These are phyloP conservation scores for Pandemis corylana DNA, from an alignment of 2,888 invertebrate species.

Conservation along the genomic window DNA sequence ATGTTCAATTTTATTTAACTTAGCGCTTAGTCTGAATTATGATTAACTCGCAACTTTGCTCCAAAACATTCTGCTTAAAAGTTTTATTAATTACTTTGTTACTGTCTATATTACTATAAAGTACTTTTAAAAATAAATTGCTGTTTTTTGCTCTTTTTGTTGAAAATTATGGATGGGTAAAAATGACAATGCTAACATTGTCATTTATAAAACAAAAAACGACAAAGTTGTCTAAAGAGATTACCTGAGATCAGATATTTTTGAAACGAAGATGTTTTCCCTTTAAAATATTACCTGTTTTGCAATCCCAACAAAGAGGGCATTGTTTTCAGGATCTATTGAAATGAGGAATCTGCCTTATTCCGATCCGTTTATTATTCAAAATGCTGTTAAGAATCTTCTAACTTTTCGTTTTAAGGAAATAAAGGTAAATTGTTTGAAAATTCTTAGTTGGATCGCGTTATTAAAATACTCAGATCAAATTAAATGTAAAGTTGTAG, in stretches of 20 bases:
- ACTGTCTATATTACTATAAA: no score
- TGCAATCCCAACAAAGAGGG: slow-evolving; percentile 16
- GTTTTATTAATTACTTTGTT: no score
- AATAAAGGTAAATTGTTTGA: slow-evolving; percentile 14
- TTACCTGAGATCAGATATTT: neutral
- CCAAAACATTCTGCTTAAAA: no score
- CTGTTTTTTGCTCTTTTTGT: no score
- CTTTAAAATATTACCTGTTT: slow-evolving; percentile 11
- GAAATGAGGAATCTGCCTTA: slow-evolving; percentile 20
- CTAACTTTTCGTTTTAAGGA: slow-evolving; percentile 20
- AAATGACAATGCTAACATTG: neutral
- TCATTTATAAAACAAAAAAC: neutral
- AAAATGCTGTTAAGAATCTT: slow-evolving; percentile 20
- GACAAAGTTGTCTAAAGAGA: neutral
- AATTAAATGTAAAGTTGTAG: no score
- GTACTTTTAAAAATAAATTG: no score
- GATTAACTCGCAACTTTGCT: no score
- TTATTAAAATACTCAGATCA: slow-evolving; percentile 9
- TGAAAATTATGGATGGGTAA: no score
- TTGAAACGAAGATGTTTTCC: neutral
- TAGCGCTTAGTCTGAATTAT: no score
- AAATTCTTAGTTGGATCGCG: slow-evolving; percentile 9
- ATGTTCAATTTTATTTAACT: no score
- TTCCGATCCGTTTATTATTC: slow-evolving; percentile 30
- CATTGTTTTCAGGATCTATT: slow-evolving; percentile 18